These are phyloP conservation scores for Pangasius djambal DNA, from an alignment of 2,797 vertebrate genomes.

Conservation along the genomic window DNA sequence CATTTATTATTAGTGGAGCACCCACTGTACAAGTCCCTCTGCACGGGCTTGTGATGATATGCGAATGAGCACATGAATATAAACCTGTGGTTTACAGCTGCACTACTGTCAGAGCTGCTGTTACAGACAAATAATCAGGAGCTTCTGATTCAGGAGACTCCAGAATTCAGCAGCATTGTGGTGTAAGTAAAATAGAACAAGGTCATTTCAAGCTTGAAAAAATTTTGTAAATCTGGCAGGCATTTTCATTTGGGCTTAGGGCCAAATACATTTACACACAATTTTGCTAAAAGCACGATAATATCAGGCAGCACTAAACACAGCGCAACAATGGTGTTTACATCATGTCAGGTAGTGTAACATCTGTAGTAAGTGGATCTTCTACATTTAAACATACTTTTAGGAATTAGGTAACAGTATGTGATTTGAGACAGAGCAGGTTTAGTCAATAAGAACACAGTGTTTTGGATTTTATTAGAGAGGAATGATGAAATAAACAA, in stretches of 20 bases:
- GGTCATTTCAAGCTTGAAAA: not conserved
- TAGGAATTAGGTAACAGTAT: conserved; percentile 5
- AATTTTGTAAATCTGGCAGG: not conserved
- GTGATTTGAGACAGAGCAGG: conserved; percentile 1
- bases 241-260: not conserved
- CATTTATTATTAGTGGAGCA: not conserved
- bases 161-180: not conserved
- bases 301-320: not conserved
- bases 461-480: conserved; percentile 12
- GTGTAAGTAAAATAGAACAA: not conserved
- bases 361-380: not conserved
- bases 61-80: not conserved
- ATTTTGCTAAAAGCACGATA: not conserved
- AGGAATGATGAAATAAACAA: conserved; percentile 24
- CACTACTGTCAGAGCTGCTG: not conserved
- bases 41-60: not conserved
- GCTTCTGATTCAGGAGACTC: not conserved
- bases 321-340: not conserved
- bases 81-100: not conserved
- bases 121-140: not conserved
- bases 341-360: not conserved
- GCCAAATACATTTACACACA: not conserved
- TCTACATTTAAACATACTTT: not conserved
- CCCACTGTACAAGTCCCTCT: not conserved
- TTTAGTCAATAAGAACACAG: not conserved